Percentiles rank a stretch among this genome's conserved stretches.
These are phyloP conservation scores for Conger conger DNA, from an alignment of 2,113 vertebrate species.

Conservation along the genomic window DNA sequence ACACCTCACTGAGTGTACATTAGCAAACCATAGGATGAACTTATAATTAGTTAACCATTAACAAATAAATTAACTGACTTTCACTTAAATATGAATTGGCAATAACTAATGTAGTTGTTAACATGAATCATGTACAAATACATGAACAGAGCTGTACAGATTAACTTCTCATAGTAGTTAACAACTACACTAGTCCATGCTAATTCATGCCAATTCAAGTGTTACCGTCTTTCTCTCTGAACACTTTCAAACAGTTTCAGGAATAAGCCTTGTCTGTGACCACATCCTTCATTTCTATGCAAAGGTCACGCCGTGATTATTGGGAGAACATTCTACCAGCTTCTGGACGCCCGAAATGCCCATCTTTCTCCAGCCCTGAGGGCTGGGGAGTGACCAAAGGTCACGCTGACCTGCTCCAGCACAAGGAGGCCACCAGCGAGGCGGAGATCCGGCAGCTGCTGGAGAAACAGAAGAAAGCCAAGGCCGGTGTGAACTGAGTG, in stretches of 20 bases:
- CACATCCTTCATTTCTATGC: background rate
- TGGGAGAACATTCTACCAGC: conserved; percentile 90
- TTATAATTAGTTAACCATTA: no score
- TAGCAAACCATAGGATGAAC: no score
- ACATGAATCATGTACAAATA: no score
- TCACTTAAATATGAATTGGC: no score
- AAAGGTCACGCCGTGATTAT: conserved; percentile 88
- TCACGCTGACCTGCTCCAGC: conserved; percentile 87
- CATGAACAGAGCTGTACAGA: no score
- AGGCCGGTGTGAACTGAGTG: background rate
- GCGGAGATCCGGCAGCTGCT: background rate
- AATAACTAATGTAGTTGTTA: no score
- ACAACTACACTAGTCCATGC: no score
- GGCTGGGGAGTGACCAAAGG: conserved; percentile 93
- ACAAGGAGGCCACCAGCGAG: conserved; percentile 83
- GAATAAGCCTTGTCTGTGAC: background rate
- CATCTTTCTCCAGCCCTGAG: conserved; percentile 83
- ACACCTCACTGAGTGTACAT: no score
- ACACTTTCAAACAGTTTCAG: background rate
- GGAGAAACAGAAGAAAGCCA: conserved; percentile 25
- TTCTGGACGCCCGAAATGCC: conserved; percentile 85
- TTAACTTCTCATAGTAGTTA: no score
- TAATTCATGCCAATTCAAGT: no score
- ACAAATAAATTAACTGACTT: no score
- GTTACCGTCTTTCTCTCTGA: no score